A percentile compares a stretch with the other conserved stretches of the same genome.
These are phyloP conservation scores for Acleris sparsana DNA, from an alignment of 2,888 invertebrate species.

Conservation along the genomic window DNA sequence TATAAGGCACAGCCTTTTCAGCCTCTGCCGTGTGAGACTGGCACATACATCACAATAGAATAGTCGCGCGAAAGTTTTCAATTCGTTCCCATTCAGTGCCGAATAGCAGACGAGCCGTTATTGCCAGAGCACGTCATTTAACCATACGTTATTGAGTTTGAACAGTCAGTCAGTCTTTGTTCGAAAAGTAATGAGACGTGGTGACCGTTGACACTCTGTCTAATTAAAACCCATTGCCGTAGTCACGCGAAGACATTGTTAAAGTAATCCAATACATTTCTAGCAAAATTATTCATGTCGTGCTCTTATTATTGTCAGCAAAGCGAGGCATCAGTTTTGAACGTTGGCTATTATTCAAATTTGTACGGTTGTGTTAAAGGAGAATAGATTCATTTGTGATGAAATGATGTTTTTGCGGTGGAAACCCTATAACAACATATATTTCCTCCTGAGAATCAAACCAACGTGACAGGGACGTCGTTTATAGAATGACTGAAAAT, in stretches of 20 bases:
- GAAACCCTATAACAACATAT: too few relatives aligned
- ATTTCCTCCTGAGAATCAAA: too few relatives aligned
- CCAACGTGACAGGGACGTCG: constrained; percentile 2
- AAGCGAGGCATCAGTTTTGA: background rate
- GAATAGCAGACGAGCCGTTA: background rate
- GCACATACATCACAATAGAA: constrained; percentile 13
- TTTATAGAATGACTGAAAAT: constrained; percentile 17
- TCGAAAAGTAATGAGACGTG: constrained; percentile 5
- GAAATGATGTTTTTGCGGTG: too few relatives aligned
- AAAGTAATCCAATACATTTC: constrained; percentile 17
- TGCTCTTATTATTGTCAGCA: constrained; percentile 12
- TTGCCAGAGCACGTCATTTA: constrained; percentile 1
- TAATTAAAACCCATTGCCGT: constrained; percentile 26
- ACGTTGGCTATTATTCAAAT: background rate
- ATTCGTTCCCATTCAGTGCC: constrained; percentile 6
- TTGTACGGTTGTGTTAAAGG: background rate
- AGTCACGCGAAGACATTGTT: constrained; percentile 24
- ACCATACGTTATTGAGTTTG: background rate
- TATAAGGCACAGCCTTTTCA: constrained; percentile 13
- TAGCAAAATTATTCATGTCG: constrained; percentile 15
- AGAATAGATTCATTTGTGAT: too few relatives aligned
- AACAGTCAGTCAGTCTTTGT: constrained; percentile 1
- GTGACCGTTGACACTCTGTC: constrained; percentile 18
- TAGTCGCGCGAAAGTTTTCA: constrained; percentile 4
- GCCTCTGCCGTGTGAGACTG: constrained; percentile 5